Percentiles rank a stretch among this genome's conserved stretches.
Evolutionary conservation across 2,113 vertebrate genomes (phyloP).

Genomic region (Dasyprocta punctata): DNA sequence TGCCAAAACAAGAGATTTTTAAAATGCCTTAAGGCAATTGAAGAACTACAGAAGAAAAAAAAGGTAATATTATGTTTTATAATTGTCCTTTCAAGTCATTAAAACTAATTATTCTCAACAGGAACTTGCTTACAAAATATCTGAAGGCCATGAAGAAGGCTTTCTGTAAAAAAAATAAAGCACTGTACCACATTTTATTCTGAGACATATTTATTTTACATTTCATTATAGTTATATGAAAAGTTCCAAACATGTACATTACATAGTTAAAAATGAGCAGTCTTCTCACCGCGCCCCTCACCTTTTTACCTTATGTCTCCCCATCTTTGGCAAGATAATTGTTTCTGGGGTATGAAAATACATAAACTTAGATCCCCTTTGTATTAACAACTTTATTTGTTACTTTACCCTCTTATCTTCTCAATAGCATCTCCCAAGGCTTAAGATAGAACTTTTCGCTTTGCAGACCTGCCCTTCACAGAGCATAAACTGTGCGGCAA

Average conservation of each 20-base stretch:
- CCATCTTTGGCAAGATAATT: not conserved
- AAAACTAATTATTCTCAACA: not conserved
- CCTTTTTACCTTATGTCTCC: not conserved
- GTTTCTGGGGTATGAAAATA: not conserved
- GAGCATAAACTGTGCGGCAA: constrained; percentile 7
- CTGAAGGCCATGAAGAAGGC: not conserved
- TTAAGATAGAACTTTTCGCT: constrained; percentile 23
- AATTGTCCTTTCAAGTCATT: not conserved
- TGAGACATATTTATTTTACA: not conserved
- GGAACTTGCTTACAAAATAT: not conserved
- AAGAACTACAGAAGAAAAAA: not conserved
- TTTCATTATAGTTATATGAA: not conserved
- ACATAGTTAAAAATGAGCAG: not conserved
- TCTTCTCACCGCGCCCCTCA: not conserved
- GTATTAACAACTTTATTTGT: constrained; percentile 13
- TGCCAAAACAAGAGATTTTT: not conserved
- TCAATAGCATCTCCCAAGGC: not conserved
- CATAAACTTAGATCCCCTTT: not conserved
- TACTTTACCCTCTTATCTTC: constrained; percentile 16
- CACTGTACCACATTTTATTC: not conserved
- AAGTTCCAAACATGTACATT: not conserved
- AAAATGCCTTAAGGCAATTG: not conserved
- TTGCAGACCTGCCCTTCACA: constrained; percentile 21
- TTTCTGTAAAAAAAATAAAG: not conserved
- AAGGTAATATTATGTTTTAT: not conserved